A percentile compares a stretch with the other conserved stretches of the same genome.
Evolutionary conservation across 2,888 invertebrate species (phyloP).

Genomic region (Tuta absoluta): DNA sequence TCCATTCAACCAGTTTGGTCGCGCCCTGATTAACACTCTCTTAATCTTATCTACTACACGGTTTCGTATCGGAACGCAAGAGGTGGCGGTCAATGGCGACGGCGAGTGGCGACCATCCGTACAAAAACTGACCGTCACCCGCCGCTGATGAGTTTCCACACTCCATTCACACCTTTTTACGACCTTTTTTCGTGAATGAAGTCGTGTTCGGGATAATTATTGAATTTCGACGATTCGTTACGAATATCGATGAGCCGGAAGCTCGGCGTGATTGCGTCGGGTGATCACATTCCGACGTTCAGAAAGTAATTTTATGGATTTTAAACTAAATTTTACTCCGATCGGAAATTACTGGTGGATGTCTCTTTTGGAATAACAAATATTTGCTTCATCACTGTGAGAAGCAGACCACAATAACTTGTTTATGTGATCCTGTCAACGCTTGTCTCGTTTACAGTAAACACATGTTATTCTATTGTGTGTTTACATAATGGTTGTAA

Average conservation of each 20-base stretch:
- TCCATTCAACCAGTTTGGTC: conserved; percentile 78
- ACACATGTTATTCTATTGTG: conserved; percentile 19
- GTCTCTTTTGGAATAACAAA: conserved; percentile 25
- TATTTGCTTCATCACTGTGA: conserved; percentile 17
- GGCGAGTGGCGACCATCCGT: conserved; percentile 41
- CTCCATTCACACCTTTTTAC: conserved; percentile 80
- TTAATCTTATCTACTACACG: conserved; percentile 76
- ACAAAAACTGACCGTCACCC: conserved; percentile 64
- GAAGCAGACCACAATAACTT: not conserved
- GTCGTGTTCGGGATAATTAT: conserved; percentile 81
- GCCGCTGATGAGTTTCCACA: conserved; percentile 64
- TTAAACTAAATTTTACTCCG: conserved; percentile 64
- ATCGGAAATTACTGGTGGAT: conserved; percentile 45
- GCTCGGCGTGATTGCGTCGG: conserved; percentile 71
- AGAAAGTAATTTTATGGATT: conserved; percentile 79
- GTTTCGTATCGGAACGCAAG: conserved; percentile 56
- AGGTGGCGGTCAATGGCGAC: conserved; percentile 41
- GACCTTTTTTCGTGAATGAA: conserved; percentile 76
- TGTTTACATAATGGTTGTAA: conserved; percentile 25
- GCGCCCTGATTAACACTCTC: conserved; percentile 76
- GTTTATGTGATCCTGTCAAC: conserved; percentile 6
- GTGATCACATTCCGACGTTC: conserved; percentile 72
- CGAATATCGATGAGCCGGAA: conserved; percentile 81
- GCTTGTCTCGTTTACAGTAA: not conserved
- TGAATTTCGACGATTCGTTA: conserved; percentile 80